These are phyloP conservation scores for Ophiodon elongatus DNA, from an alignment of 2,113 vertebrate genomes.

Conservation along the genomic window DNA sequence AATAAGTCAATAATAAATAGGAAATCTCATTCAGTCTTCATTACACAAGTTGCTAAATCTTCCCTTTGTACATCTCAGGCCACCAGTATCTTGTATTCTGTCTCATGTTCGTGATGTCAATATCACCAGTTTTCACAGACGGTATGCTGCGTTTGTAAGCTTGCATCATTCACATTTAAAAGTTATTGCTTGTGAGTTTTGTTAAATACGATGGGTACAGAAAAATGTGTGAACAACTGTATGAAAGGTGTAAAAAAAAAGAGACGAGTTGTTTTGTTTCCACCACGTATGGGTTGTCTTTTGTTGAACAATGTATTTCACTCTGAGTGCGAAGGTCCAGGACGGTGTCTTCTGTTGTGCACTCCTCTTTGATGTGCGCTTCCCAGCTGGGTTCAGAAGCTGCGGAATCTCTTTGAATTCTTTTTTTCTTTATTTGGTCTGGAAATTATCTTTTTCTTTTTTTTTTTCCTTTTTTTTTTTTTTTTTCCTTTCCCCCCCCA, in stretches of 20 bases:
- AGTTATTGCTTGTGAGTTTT: constrained; percentile 17
- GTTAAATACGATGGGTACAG: constrained; percentile 37
- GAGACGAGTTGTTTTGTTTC: constrained; percentile 20
- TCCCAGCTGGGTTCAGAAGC: constrained; percentile 44
- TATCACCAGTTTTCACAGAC: constrained; percentile 38
- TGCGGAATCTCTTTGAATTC: constrained; percentile 56
- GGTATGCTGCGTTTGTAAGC: constrained; percentile 34
- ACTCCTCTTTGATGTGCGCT: constrained; percentile 51
- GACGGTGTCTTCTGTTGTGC: constrained; percentile 32
- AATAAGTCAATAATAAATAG: neutral
- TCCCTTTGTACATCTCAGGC: constrained; percentile 38
- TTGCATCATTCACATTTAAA: constrained; percentile 59
- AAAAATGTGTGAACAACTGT: neutral
- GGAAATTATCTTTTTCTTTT: constrained; percentile 42
- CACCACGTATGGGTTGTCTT: constrained; percentile 4
- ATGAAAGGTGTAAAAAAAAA: constrained; percentile 1
- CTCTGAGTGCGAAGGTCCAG: constrained; percentile 36
- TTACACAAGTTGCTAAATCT: constrained; percentile 15
- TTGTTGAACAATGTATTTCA: constrained; percentile 41
- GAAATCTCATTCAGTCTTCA: neutral
- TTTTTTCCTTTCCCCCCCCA: neutral
- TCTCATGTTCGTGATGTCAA: constrained; percentile 65
- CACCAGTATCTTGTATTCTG: constrained; percentile 52
- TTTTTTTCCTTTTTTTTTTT: constrained; percentile 2
- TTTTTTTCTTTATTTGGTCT: constrained; percentile 70